Evolutionary conservation across 1,140 invertebrate genomes (phyloP), one percentile per base, ranked within the genome.

Genomic region (Portunus trituberculatus): DNA sequence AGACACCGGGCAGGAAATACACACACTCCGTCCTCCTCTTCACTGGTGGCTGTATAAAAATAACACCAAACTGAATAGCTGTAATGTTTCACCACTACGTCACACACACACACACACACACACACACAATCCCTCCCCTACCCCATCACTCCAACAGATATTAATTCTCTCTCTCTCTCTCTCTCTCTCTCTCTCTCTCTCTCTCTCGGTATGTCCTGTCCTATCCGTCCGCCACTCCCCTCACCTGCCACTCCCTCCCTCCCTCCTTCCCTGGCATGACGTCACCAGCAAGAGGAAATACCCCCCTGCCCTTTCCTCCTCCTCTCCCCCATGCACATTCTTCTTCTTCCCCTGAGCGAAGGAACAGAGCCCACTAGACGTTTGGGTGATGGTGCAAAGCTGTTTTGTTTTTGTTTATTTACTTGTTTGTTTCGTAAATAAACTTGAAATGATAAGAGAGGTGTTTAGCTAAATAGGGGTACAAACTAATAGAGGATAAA

Each of bases 161-260:
- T 16, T 59, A 59, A 59, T 59, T 52, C 48, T 20, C 59, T 76
- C 59, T 76, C 59, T 76, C 59, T 76, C 59, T 76, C 59, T 76
- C 59, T 76, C 67, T 76, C 67, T 76, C 67, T 76, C 67, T 76
- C 67, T 76, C 67, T 76, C 67, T 76, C 67, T 76, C 67, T 76
- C 67, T 76, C 25, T n/a, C 67, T 1, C 16, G 67, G 67, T n/a
- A 76, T 76, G 67, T 76, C 88, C 88, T 90, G 45, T 29, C n/a
- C 88, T 90, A 3, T 25, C 20, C 39, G 25, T n/a, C 88, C 48
- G 20, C 48, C 88, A 7, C 31, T n/a, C 88, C 32, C 16, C 25
- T 39, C 48, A 92, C 59, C 31, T 45, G 86, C 32, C 59, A 92
- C 52, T 67, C n/a, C 31, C 90, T 39, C 59, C 31, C 28, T 32